Evolutionary conservation across 23 tunicate species (phyloP).

Genomic region (Halocynthia aurantium): DNA sequence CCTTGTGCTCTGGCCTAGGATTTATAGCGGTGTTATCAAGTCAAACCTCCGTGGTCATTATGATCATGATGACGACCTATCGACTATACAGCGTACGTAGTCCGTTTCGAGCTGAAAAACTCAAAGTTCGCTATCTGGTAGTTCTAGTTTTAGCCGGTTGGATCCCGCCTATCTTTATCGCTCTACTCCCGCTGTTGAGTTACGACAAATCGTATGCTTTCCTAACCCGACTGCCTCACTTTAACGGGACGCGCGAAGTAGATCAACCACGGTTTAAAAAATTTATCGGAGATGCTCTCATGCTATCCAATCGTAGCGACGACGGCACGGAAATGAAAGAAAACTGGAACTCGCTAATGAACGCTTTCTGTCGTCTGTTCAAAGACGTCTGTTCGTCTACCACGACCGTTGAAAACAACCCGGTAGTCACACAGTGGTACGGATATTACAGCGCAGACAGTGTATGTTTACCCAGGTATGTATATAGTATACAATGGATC

Average conservation of each 20-base stretch:
- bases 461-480: slow-evolving; percentile 69
- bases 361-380: background rate
- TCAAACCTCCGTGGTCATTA: slow-evolving; percentile 49
- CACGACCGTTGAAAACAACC: background rate
- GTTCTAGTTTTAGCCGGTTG: slow-evolving; percentile 23
- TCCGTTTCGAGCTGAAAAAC: slow-evolving; percentile 42
- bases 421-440: slow-evolving; percentile 11
- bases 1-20: slow-evolving; percentile 34
- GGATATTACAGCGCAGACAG: slow-evolving; percentile 64
- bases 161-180: slow-evolving; percentile 24
- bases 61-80: slow-evolving; percentile 71
- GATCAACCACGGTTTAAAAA: slow-evolving; percentile 1
- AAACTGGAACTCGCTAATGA: background rate
- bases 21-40: slow-evolving; percentile 39
- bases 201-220: slow-evolving; percentile 7
- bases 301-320: background rate
- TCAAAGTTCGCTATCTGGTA: slow-evolving; percentile 26
- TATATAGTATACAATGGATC: background rate
- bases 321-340: background rate
- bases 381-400: background rate
- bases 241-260: background rate
- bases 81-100: slow-evolving; percentile 44
- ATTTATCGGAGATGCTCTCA: slow-evolving; percentile 1
- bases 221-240: background rate
- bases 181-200: slow-evolving; percentile 24